A percentile compares a stretch with the other conserved stretches of the same genome.
Evolutionary conservation across 2,888 invertebrate species (phyloP).

Genomic region (Thereva unica): DNA sequence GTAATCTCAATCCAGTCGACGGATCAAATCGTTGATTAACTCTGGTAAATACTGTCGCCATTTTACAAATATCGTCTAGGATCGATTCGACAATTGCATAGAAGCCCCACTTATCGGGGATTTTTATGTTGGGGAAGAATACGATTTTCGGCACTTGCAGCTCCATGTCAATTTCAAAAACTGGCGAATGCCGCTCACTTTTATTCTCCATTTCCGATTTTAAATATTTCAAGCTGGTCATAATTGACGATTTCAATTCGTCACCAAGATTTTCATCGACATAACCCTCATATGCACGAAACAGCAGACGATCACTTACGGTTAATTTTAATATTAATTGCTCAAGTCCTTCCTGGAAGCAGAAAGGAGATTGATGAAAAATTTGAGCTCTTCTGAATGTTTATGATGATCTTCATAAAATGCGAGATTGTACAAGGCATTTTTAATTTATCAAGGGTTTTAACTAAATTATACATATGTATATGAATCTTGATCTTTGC

Average conservation of each 20-base stretch:
- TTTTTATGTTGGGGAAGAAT: conserved; percentile 68
- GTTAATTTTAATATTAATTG: conserved; percentile 12
- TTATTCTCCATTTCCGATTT: conserved; percentile 54
- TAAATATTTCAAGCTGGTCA: conserved; percentile 51
- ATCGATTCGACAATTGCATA: conserved; percentile 69
- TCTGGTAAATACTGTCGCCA: conserved; percentile 72
- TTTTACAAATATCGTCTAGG: conserved; percentile 76
- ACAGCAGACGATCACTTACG: conserved; percentile 39
- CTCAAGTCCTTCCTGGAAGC: not conserved
- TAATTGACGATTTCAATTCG: conserved; percentile 62
- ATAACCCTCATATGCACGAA: conserved; percentile 64
- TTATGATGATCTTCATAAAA: too few species aligned
- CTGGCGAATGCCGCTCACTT: conserved; percentile 60
- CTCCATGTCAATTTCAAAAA: conserved; percentile 77
- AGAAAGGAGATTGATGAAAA: conserved; percentile 45
- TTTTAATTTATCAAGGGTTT: too few species aligned
- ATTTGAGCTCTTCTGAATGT: too few species aligned
- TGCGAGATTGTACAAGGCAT: too few species aligned
- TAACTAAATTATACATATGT: too few species aligned
- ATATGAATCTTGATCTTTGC: too few species aligned
- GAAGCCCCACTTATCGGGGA: conserved; percentile 61
- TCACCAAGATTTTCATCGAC: conserved; percentile 67
- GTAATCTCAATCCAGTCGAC: conserved; percentile 27
- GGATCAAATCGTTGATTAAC: conserved; percentile 57
- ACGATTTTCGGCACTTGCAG: conserved; percentile 73